Conservation (phyloP, 2,797 vertebrate genomes). For the Basileuterus tristriatus region DNA sequence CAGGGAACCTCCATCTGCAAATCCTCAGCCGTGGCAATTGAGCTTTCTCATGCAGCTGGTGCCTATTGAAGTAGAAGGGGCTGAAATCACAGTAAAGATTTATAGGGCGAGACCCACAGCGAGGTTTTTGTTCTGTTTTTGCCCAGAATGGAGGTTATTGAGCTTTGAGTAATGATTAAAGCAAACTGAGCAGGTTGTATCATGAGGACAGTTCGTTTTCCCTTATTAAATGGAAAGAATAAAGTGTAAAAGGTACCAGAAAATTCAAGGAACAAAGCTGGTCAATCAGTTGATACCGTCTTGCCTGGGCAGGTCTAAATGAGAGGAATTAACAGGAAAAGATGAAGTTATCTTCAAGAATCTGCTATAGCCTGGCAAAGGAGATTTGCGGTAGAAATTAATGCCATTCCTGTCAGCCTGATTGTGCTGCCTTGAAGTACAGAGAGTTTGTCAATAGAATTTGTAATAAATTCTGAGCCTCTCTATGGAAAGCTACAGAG, state of each 20-base stretch:
- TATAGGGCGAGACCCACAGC: neutral
- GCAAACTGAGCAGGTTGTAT: neutral
- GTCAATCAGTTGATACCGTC: neutral
- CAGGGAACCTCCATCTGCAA: neutral
- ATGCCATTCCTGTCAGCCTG: neutral
- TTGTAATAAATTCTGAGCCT: neutral
- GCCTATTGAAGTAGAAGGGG: neutral
- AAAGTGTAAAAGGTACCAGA: neutral
- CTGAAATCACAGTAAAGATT: neutral
- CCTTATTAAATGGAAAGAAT: neutral
- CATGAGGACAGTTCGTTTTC: neutral
- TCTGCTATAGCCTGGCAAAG: neutral
- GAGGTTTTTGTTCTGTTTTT: neutral
- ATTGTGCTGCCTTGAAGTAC: neutral
- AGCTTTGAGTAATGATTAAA: neutral
- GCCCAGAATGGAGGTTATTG: neutral
- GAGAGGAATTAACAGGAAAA: neutral
- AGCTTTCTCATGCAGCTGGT: neutral
- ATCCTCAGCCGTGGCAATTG: neutral
- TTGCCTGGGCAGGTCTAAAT: neutral
- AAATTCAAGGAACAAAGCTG: neutral
- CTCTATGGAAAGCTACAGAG: neutral
- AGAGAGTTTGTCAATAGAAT: neutral
- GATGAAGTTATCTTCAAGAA: neutral
- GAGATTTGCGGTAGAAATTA: neutral